Percentiles rank a stretch among this genome's conserved stretches.
These are phyloP conservation scores for Clarias macrocephalus DNA, from an alignment of 2,113 vertebrate genomes.

Conservation along the genomic window DNA sequence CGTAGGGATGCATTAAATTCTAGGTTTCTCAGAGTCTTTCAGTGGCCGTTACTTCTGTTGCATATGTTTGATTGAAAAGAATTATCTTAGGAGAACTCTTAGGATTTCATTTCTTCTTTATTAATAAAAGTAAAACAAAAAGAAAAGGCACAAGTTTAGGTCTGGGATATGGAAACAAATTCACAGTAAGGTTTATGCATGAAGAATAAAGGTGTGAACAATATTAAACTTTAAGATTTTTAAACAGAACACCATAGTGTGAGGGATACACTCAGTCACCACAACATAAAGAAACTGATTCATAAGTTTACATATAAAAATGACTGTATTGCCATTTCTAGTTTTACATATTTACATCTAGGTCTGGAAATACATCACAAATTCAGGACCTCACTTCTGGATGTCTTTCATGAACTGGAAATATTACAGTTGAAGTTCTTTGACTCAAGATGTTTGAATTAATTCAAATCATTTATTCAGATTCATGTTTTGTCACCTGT, in stretches of 20 bases:
- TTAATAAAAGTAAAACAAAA: background rate
- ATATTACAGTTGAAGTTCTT: background rate
- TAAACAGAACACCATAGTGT: background rate
- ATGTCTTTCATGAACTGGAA: background rate
- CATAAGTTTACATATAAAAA: background rate
- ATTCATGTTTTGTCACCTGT: background rate
- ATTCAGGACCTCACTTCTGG: background rate
- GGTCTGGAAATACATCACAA: too few relatives aligned
- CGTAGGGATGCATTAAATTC: conserved; percentile 48
- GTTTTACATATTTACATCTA: too few relatives aligned
- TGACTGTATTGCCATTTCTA: background rate
- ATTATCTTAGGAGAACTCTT: too few relatives aligned
- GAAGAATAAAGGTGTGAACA: background rate
- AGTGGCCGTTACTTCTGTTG: conserved; percentile 49
- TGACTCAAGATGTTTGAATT: background rate
- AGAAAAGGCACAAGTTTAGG: background rate
- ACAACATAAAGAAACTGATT: too few relatives aligned
- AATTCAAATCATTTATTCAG: background rate
- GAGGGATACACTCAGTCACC: background rate
- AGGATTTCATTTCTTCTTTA: background rate
- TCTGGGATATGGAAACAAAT: background rate
- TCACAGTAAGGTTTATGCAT: background rate
- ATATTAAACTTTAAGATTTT: background rate
- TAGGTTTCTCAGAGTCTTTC: conserved; percentile 53
- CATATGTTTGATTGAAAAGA: conserved; percentile 51